Evolutionary conservation across 1,140 invertebrate genomes (phyloP), one percentile per base, ranked within the genome.

Genomic region (Aphis craccivora): DNA sequence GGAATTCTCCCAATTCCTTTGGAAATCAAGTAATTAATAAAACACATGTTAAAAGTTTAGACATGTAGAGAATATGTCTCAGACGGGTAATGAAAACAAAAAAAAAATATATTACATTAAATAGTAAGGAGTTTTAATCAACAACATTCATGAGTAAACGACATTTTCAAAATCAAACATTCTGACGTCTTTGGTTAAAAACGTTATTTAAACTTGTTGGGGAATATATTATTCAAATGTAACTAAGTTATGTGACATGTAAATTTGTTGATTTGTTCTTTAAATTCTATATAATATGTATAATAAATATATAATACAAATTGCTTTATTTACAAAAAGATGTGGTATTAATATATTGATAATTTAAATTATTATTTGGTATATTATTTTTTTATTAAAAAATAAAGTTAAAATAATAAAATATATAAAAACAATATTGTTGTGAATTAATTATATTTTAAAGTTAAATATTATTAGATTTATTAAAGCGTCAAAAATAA

Each of bases 11-110:
- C 7, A n/a, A 51, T 88, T 53, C 5, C 86, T 90, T 67, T 23
- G 2, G 37, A 90, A 90, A 90, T 90, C 89, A 60, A 90, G 53
- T n/a, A 67, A 67, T 90, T 67, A 89, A 55, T 89, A 89, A 90
- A 90, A 40, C 14, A 14, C 55, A 7, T 43, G 89, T 40, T 35
- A 37, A 60, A 90, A 90, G 89, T 90, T 90, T 43, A 43, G 25
- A 43, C 37, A 14, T 1, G 89, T 22, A 90, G 89, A 67, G 40
- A 43, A 90, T 67, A 37, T 43, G 53, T 67, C 25, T 67, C 14
- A 11, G 18, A 40, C 20, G 30, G 51, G 35, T 40, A 60, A 43
- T 60, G 53, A 60, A 90, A 90, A 60, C 37, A 37, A 55, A 51
- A 90, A 90, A 90, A 40, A 51, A 35, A n/a, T n/a, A 90, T 5